Percentiles rank a stretch among this genome's conserved stretches.
These are phyloP conservation scores for Pterocles burchelli DNA, from an alignment of 2,113 vertebrate species.

Conservation along the genomic window DNA sequence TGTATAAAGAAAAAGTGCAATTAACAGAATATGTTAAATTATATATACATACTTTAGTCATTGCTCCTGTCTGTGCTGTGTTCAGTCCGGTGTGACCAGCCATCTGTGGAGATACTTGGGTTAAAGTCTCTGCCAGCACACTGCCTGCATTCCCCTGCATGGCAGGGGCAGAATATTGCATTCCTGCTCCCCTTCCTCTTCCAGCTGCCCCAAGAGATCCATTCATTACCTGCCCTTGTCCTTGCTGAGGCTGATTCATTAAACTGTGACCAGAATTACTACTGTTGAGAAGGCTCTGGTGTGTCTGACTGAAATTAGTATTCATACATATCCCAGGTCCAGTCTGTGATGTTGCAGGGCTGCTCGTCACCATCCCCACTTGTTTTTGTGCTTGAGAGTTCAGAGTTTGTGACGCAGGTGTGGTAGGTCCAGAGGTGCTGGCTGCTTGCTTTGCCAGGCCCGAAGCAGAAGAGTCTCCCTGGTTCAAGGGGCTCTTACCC, in stretches of 20 bases:
- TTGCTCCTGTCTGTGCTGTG: slow-evolving; percentile 88
- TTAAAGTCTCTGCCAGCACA: slow-evolving; percentile 90
- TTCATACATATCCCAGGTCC: slow-evolving; percentile 87
- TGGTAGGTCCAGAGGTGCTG: slow-evolving; percentile 77
- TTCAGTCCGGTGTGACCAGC: slow-evolving; percentile 84
- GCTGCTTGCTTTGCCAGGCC: slow-evolving; percentile 78
- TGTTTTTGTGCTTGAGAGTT: slow-evolving; percentile 90
- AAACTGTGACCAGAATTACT: slow-evolving; percentile 89
- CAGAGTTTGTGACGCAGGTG: slow-evolving; percentile 81
- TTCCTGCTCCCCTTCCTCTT: slow-evolving; percentile 85
- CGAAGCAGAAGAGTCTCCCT: slow-evolving; percentile 77
- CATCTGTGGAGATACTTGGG: slow-evolving; percentile 90
- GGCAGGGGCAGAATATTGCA: slow-evolving; percentile 87
- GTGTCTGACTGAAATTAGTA: slow-evolving; percentile 86
- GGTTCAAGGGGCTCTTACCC: slow-evolving; percentile 88
- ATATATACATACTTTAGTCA: slow-evolving; percentile 87
- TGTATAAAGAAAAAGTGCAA: background rate
- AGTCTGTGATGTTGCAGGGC: slow-evolving; percentile 82
- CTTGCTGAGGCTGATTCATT: slow-evolving; percentile 86
- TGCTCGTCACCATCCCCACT: slow-evolving; percentile 81
- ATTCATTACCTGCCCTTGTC: slow-evolving; percentile 92
- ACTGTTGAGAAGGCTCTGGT: slow-evolving; percentile 89
- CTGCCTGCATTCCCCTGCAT: slow-evolving; percentile 86
- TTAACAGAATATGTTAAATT: background rate
- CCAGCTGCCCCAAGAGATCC: slow-evolving; percentile 88